Evolutionary conservation across 2,888 invertebrate genomes (phyloP).

Genomic region (Drosophila fulvimacula): DNA sequence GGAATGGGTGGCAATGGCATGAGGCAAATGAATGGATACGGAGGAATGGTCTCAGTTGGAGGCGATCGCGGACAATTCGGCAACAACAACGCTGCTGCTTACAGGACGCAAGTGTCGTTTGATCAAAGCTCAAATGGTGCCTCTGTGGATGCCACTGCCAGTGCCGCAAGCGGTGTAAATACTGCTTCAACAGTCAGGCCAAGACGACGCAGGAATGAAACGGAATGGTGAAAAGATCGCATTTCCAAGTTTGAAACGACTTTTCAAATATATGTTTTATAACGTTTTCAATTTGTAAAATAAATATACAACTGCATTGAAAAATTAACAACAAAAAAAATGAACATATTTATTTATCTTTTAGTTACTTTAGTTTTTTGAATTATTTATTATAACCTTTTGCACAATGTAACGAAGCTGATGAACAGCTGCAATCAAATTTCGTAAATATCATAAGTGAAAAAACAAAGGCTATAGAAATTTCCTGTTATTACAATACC

Average conservation of each 20-base stretch:
- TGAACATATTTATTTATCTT: neutral
- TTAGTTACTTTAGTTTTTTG: neutral
- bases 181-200: conserved; percentile 1
- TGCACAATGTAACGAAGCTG: neutral
- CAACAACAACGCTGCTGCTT: conserved; percentile 14
- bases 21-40: conserved; percentile 11
- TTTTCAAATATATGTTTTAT: neutral
- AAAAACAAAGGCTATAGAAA: neutral
- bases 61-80: conserved; percentile 24
- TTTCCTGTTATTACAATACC: neutral
- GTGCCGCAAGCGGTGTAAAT: conserved; percentile 15
- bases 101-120: conserved; percentile 5
- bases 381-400: conserved; percentile 1
- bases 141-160: conserved; percentile 1
- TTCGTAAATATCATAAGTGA: neutral
- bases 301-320: conserved; percentile 3
- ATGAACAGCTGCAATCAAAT: neutral
- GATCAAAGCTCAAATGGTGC: neutral
- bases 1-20: conserved; percentile 12
- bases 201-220: conserved; percentile 8
- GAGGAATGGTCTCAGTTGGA: conserved; percentile 18
- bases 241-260: neutral
- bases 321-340: no score
- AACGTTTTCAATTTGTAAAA: neutral
- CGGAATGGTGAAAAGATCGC: neutral